phyloP scores from a whole-genome alignment of 2,797 vertebrate genomes.

The Phalanger gymnotis region DNA sequence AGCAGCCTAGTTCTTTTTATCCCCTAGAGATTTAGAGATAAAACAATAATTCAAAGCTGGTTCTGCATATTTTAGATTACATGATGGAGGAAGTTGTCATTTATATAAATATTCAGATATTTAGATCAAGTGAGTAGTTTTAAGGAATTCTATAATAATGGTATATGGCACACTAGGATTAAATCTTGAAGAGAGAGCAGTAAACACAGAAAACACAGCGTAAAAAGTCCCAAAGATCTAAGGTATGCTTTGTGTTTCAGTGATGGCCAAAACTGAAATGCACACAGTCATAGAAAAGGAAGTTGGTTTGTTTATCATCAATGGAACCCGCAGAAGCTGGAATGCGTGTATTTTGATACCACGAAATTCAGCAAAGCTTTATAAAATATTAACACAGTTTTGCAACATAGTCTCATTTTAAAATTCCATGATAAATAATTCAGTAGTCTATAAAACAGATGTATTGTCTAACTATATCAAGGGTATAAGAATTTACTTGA shows the following conservation, averaged over 20 bases:
- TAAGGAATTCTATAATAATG: conserved; percentile 26
- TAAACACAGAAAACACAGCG: neutral
- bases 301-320: conserved; percentile 57
- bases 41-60: conserved; percentile 21
- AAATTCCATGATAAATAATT: conserved; percentile 84
- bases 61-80: conserved; percentile 8
- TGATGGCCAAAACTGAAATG: conserved; percentile 58
- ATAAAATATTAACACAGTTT: conserved; percentile 84
- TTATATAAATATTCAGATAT: conserved; percentile 28
- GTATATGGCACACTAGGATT: conserved; percentile 10
- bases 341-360: conserved; percentile 71
- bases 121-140: conserved; percentile 28
- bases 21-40: conserved; percentile 44
- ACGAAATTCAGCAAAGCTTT: conserved; percentile 76
- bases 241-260: conserved; percentile 51
- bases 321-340: conserved; percentile 62
- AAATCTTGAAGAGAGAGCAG: neutral
- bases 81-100: conserved; percentile 23
- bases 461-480: conserved; percentile 69
- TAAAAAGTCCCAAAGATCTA: neutral
- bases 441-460: conserved; percentile 81
- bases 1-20: conserved; percentile 26
- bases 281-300: conserved; percentile 56
- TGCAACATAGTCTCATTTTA: conserved; percentile 78
- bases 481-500: conserved; percentile 50